phyloP scores from a whole-genome alignment of 1,140 invertebrate species.

The Arctopsyche grandis region DNA sequence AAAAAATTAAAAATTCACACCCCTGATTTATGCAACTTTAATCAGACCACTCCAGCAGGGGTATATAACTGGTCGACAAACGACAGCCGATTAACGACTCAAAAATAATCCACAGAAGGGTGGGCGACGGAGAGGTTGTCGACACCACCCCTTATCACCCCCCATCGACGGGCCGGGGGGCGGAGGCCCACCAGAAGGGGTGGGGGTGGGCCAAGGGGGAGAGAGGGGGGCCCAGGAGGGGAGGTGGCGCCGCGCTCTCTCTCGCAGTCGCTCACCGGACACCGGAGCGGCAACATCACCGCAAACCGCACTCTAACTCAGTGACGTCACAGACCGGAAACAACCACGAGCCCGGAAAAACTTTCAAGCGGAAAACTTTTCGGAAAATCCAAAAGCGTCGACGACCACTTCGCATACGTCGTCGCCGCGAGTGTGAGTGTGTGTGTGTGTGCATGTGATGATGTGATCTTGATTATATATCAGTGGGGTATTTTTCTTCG shows the following conservation, averaged over 20 bases:
- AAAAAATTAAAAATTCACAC: too few species aligned
- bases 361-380: not conserved
- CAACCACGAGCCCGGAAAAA: not conserved
- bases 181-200: slow-evolving; percentile 18
- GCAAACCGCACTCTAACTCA: not conserved
- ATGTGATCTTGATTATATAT: too few species aligned
- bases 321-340: too few species aligned
- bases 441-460: too few species aligned
- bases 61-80: too few species aligned
- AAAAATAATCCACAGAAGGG: not conserved
- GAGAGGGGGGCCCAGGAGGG: not conserved
- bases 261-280: slow-evolving; percentile 42
- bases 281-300: slow-evolving; percentile 1
- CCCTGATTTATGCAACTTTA: too few species aligned
- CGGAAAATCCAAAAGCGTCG: not conserved
- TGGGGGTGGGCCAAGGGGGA: slow-evolving; percentile 7
- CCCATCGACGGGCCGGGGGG: not conserved
- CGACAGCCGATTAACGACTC: not conserved
- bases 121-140: not conserved
- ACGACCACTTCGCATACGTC: not conserved
- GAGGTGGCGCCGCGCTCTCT: slow-evolving; percentile 16
- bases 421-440: too few species aligned
- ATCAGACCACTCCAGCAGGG: too few species aligned
- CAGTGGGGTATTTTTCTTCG: not conserved
- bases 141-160: not conserved